phyloP scores from a whole-genome alignment of 1,140 invertebrate species.

The Drosophila virilis region DNA sequence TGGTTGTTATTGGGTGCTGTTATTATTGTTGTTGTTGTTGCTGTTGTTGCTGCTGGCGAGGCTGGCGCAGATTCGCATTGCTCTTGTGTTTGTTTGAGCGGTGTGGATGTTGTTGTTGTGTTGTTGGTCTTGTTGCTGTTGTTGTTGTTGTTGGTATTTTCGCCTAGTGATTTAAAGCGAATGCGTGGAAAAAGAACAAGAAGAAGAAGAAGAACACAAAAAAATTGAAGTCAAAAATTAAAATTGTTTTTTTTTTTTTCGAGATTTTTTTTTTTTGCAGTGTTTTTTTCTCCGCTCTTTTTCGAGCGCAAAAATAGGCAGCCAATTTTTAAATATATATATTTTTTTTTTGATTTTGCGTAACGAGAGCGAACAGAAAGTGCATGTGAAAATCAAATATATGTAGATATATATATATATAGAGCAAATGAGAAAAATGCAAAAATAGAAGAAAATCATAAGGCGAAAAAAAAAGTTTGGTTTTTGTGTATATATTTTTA shows the following conservation, averaged over 20 bases:
- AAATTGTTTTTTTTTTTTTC: conserved; percentile 36
- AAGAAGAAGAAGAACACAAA: conserved; percentile 80
- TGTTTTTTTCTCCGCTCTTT: neutral
- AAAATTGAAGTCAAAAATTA: conserved; percentile 82
- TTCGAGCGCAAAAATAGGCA: conserved; percentile 54
- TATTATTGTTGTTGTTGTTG: conserved; percentile 21
- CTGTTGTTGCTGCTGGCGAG: conserved; percentile 39
- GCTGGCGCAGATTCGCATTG: conserved; percentile 62
- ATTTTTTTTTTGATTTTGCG: conserved; percentile 18
- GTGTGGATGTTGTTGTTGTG: conserved; percentile 64
- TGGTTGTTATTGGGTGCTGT: conserved; percentile 17
- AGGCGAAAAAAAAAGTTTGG: conserved; percentile 33
- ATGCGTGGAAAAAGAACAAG: conserved; percentile 74
- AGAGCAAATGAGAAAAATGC: conserved; percentile 60
- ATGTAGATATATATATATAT: conserved; percentile 50
- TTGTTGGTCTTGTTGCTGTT: conserved; percentile 48
- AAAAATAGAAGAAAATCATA: conserved; percentile 58
- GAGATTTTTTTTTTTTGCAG: conserved; percentile 45
- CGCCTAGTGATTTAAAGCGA: conserved; percentile 77
- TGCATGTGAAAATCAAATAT: conserved; percentile 48
- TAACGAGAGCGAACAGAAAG: conserved; percentile 49
- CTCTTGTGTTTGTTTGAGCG: conserved; percentile 73
- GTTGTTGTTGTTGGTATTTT: conserved; percentile 70
- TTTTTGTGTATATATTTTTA: conserved; percentile 56
- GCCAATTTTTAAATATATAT: conserved; percentile 55